Base-by-base conservation (phyloP, 92 coral and sea anemone genomes). In the Siderastrea siderea region DNA sequence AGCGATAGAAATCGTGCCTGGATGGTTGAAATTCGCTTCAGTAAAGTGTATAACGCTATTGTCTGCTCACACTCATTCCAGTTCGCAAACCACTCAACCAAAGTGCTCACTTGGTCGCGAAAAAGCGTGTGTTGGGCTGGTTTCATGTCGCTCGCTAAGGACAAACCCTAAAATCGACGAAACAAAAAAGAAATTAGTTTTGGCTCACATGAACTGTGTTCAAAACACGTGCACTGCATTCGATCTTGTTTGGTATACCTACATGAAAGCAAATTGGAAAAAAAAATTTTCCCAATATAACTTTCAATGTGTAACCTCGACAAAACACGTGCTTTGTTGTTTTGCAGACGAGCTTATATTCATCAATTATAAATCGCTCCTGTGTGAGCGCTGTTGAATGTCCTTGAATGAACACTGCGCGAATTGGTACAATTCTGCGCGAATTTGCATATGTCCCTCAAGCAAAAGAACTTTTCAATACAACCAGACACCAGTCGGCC, bases 51-150 rank as follows among this genome's bases (percentile, higher is more conserved):
- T 46, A 98, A 89, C 5, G 98, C 99, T 16, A 98, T 98, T 5
- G 99, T 98, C 78, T 95, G 96, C 70, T 98, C 99, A 62, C 99
- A 98, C 49, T 98, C 99, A 55, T 98, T 98, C 99, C 99, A 98
- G 87, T 93, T 90, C 46, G 93, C 89, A 79, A 98, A 98, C 99
- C 99, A 98, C 76, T 88, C 92, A 44, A 95, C 98, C 72, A 98
- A 67, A 44, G 98, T 87, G 59, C 92, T 90, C 5, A 98, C 98
- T 94, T 98, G 98, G 91, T 93, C 98, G 46, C 99, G 94, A 77
- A 95, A 95, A 52, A 92, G 93, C 59, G 98, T 93, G 74, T 92
- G 95, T 52, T 90, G 92, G 26, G 99, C 99, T 1, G 99, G 99
- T 87, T 95, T 98, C 99, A 98, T 98, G 66, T 82, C 93, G 90